phyloP scores from a whole-genome alignment of 2,888 invertebrate species.

The Rhagonycha fulva region DNA sequence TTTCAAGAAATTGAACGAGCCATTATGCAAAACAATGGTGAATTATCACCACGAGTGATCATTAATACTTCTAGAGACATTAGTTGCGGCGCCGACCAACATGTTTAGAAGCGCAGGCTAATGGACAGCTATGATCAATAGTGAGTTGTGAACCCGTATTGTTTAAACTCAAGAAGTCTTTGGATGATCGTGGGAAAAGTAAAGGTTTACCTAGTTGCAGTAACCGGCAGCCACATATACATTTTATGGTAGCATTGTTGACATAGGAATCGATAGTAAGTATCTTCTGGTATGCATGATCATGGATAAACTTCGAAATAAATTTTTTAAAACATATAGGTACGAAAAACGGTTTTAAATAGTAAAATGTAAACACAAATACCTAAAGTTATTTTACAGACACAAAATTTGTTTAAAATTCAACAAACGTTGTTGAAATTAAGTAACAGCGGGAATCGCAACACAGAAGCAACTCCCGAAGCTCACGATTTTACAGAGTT shows the following conservation, averaged over 20 bases:
- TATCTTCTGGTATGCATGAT: conserved; percentile 21
- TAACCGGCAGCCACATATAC: conserved; percentile 26
- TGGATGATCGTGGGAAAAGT: conserved; percentile 51
- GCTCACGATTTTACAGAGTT: conserved; percentile 9
- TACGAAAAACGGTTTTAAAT: background rate
- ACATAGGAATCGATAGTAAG: conserved; percentile 25
- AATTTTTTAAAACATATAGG: background rate
- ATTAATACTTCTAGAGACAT: conserved; percentile 37
- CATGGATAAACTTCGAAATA: conserved; percentile 6
- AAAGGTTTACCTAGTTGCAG: conserved; percentile 42
- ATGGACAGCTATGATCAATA: conserved; percentile 51
- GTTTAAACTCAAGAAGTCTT: conserved; percentile 42
- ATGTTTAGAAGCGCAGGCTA: conserved; percentile 46
- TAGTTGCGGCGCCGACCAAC: conserved; percentile 42
- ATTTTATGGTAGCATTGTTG: conserved; percentile 26
- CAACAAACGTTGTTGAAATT: background rate
- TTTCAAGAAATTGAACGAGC: conserved; percentile 23
- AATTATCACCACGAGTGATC: conserved; percentile 35
- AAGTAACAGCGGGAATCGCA: conserved; percentile 15
- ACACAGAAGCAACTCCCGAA: conserved; percentile 16
- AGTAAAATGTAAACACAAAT: background rate
- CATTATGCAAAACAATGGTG: conserved; percentile 41
- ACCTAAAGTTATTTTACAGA: background rate
- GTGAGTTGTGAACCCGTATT: conserved; percentile 51
- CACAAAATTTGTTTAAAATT: background rate